These are phyloP conservation scores for Pitta sordida DNA, from an alignment of 2,113 vertebrate genomes.

Conservation along the genomic window DNA sequence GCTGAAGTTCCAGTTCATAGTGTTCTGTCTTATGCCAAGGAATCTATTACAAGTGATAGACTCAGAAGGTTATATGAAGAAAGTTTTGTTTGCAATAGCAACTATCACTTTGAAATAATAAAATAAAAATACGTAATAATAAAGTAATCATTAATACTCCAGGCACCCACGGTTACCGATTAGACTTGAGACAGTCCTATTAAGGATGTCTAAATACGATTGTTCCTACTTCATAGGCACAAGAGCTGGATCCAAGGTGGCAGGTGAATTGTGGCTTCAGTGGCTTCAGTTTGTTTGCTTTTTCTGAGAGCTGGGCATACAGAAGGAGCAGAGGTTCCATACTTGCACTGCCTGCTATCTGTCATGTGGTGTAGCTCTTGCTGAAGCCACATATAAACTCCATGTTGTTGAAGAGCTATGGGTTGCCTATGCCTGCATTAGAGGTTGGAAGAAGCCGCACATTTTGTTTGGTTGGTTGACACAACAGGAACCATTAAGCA, in stretches of 20 bases:
- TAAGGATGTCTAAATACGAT: not conserved
- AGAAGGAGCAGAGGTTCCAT: not conserved
- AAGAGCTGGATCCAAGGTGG: not conserved
- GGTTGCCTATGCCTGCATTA: not conserved
- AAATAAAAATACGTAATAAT: not conserved
- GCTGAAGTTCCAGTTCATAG: not conserved
- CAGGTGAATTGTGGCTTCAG: not conserved
- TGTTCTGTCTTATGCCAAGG: not conserved
- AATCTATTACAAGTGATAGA: not conserved
- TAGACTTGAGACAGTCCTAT: not conserved
- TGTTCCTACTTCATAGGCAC: not conserved
- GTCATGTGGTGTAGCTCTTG: not conserved
- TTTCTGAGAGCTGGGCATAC: not conserved
- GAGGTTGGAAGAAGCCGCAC: not conserved
- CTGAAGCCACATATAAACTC: not conserved
- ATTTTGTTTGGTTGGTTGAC: not conserved
- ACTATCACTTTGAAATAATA: not conserved
- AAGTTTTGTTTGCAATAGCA: not conserved
- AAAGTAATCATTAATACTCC: not conserved
- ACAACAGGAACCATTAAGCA: not conserved
- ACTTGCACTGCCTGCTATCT: not conserved
- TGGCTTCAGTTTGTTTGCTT: not conserved
- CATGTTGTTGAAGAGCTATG: not conserved
- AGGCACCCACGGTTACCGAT: not conserved
- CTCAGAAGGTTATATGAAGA: not conserved